Percentiles rank a stretch among this genome's conserved stretches.
These are phyloP conservation scores for Merops nubicus DNA, from an alignment of 2,113 vertebrate genomes.

Conservation along the genomic window DNA sequence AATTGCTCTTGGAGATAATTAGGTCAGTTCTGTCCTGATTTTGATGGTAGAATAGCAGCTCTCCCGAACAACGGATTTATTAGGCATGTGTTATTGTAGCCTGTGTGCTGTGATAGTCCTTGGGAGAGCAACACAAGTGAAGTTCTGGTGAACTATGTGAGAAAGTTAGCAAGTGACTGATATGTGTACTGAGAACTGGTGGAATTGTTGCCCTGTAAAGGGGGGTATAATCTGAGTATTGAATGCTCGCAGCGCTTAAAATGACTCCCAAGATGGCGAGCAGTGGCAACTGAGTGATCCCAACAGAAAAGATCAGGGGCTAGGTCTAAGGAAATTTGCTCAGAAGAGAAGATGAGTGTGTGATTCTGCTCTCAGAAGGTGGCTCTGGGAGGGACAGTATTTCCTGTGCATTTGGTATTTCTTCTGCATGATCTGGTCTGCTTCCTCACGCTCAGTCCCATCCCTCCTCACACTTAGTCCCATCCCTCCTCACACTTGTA, in stretches of 20 bases:
- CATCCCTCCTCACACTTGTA: not conserved
- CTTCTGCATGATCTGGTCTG: not conserved
- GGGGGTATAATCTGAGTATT: not conserved
- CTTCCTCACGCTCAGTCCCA: not conserved
- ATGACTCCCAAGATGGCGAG: not conserved
- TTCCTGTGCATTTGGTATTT: not conserved
- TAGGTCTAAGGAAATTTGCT: not conserved
- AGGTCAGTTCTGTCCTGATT: not conserved
- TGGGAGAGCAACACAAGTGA: not conserved
- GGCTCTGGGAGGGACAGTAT: not conserved
- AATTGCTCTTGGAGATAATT: not conserved
- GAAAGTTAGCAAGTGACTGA: not conserved
- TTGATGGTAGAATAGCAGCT: not conserved
- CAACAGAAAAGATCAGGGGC: not conserved
- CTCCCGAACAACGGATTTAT: not conserved
- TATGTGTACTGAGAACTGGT: not conserved
- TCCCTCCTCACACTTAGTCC: not conserved
- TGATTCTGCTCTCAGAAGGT: not conserved
- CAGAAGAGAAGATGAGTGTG: not conserved
- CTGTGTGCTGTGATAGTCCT: not conserved
- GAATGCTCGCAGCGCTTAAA: not conserved
- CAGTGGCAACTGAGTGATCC: not conserved
- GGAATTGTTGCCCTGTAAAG: not conserved
- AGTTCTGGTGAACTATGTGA: not conserved
- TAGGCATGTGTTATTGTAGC: not conserved